Conservation (phyloP, 2,888 invertebrate species). For the Allygus modestus region DNA sequence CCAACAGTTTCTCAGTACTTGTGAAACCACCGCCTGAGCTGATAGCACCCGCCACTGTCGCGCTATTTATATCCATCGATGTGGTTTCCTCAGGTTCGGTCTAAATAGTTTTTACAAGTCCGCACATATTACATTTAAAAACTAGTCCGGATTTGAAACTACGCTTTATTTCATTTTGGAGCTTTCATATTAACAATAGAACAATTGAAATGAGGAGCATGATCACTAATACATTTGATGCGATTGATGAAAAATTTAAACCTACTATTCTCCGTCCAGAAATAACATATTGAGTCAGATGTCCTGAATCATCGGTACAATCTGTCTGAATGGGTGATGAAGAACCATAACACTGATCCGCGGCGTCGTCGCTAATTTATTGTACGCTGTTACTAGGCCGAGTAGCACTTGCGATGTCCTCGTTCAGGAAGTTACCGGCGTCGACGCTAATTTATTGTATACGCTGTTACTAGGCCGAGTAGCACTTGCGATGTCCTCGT, state of each 20-base stretch:
- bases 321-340: too few relatives aligned
- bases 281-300: neutral
- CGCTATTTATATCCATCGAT: constrained; percentile 20
- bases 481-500: too few relatives aligned
- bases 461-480: too few relatives aligned
- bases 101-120: constrained; percentile 9
- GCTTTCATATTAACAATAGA: constrained; percentile 7
- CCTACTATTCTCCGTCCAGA: constrained; percentile 1
- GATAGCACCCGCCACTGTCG: constrained; percentile 2
- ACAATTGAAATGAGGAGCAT: constrained; percentile 2
- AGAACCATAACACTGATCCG: too few relatives aligned
- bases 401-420: too few relatives aligned
- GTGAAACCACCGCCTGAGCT: constrained; percentile 32
- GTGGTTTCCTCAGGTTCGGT: neutral
- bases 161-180: neutral
- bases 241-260: neutral
- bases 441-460: too few relatives aligned
- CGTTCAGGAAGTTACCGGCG: neutral
- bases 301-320: too few relatives aligned
- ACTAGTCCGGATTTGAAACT: constrained; percentile 2
- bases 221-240: constrained; percentile 7
- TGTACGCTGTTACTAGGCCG: too few relatives aligned
- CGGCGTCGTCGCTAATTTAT: too few relatives aligned
- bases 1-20: neutral
- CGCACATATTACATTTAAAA: constrained; percentile 24